These are phyloP conservation scores for Heterodera carotae DNA, from an alignment of 1,140 invertebrate genomes.

Conservation along the genomic window DNA sequence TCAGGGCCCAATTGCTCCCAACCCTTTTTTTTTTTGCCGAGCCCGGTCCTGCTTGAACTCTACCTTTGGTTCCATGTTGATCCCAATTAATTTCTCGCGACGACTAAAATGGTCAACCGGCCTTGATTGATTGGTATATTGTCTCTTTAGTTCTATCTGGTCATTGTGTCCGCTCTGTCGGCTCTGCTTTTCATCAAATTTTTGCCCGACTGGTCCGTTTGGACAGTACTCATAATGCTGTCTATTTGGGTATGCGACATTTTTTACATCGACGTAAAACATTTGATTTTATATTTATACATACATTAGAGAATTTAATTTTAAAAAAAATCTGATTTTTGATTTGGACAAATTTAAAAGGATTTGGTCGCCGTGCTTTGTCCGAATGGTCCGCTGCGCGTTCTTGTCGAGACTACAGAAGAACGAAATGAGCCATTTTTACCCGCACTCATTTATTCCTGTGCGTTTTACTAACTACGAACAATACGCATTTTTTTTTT, in stretches of 20 bases:
- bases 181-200: conserved; percentile 99
- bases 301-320: no score
- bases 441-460: conserved; percentile 89
- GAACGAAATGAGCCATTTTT: conserved; percentile 98
- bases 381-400: conserved; percentile 80
- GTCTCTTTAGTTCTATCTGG: conserved; percentile 81
- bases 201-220: conserved; percentile 96
- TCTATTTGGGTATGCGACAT: conserved; percentile 83
- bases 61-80: no score
- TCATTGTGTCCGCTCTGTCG: conserved; percentile 94
- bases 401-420: conserved; percentile 96
- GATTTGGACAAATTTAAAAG: not conserved
- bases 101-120: no score
- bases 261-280: no score
- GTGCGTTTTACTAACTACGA: conserved; percentile 31
- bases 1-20: no score
- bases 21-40: no score
- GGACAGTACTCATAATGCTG: conserved; percentile 92
- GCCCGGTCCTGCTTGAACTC: no score
- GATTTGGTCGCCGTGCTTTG: conserved; percentile 89
- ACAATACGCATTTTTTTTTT: not conserved
- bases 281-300: no score
- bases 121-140: not conserved
- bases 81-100: no score
- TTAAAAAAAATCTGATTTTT: no score